These are phyloP conservation scores for Nothocercus nigrocapillus DNA, from an alignment of 2,113 vertebrate species.

Conservation along the genomic window DNA sequence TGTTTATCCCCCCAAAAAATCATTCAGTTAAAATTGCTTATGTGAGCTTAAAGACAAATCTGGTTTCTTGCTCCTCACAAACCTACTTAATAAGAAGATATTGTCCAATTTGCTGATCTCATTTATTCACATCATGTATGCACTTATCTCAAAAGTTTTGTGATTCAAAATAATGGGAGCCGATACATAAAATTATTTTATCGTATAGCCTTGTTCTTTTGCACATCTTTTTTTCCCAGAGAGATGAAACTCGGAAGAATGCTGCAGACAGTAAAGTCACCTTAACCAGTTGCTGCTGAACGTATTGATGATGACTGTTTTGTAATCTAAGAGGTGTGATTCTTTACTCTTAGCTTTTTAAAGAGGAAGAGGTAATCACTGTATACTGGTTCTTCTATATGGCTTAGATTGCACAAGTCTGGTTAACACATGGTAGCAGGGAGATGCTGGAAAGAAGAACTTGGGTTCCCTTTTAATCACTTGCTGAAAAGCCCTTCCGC, in stretches of 20 bases:
- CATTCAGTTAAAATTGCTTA: neutral
- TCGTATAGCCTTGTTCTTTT: neutral
- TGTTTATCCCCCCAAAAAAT: neutral
- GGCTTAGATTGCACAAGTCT: neutral
- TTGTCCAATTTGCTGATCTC: neutral
- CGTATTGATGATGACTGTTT: fast-evolving
- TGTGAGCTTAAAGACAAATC: neutral
- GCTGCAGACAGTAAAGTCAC: neutral
- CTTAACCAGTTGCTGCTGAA: neutral
- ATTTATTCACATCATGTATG: neutral
- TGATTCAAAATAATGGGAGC: neutral
- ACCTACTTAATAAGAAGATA: neutral
- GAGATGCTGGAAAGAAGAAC: neutral
- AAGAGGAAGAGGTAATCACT: neutral
- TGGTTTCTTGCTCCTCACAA: neutral
- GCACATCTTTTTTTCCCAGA: neutral
- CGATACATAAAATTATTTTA: neutral
- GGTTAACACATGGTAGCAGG: neutral
- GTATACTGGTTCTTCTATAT: neutral
- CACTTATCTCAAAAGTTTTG: neutral
- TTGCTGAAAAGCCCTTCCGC: neutral
- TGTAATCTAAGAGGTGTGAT: neutral
- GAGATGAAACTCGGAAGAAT: neutral
- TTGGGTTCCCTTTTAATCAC: neutral
- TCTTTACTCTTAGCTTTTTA: neutral